Percentiles rank a stretch among this genome's conserved stretches.
These are phyloP conservation scores for Halisarca cf. caerulea DNA, from an alignment of 37 sponge, comb jelly and placozoan genomes.

Conservation along the genomic window DNA sequence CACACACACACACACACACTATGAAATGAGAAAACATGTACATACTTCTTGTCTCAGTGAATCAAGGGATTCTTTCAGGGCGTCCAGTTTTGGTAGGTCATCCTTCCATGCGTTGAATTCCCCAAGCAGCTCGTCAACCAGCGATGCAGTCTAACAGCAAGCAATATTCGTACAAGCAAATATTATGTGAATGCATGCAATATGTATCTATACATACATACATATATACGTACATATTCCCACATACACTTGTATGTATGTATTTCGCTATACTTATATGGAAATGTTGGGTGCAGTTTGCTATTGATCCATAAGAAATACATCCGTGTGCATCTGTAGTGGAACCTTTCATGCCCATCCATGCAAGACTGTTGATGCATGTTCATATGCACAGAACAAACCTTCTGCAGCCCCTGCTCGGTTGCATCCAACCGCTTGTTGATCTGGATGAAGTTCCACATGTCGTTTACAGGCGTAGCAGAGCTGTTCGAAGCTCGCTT, in stretches of 20 bases:
- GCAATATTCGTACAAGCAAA: not conserved
- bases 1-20: no score
- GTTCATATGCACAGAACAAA: not conserved
- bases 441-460: constrained; percentile 86
- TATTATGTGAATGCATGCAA: no score
- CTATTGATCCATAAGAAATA: no score
- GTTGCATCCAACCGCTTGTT: constrained; percentile 76
- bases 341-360: not conserved
- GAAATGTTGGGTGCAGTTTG: no score
- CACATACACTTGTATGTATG: no score
- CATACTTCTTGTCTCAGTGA: constrained; percentile 17
- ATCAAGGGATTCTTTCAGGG: constrained; percentile 27
- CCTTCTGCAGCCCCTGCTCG: constrained; percentile 78
- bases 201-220: not conserved
- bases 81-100: constrained; percentile 29
- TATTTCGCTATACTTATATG: no score
- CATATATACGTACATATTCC: not conserved
- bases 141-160: constrained; percentile 40
- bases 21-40: not conserved
- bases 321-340: no score
- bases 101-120: constrained; percentile 50
- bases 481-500: constrained; percentile 47
- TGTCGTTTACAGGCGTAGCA: constrained; percentile 76
- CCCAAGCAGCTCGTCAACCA: constrained; percentile 73
- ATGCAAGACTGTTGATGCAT: no score